These are phyloP conservation scores for Cotesia glomerata DNA, from an alignment of 1,140 invertebrate species.

Conservation along the genomic window DNA sequence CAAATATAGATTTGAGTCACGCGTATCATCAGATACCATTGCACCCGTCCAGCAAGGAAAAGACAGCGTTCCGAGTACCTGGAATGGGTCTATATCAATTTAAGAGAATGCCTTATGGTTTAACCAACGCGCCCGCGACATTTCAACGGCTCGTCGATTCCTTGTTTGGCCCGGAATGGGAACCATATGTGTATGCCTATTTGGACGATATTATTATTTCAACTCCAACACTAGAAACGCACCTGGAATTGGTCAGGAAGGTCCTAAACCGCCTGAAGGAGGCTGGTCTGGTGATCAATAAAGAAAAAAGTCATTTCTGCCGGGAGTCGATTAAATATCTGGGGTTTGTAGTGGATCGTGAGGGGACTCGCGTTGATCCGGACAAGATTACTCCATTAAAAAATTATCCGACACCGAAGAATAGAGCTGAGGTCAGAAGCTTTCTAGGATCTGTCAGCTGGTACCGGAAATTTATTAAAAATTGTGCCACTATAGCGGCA, in stretches of 20 bases:
- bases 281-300: neutral
- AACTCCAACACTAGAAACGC: conserved; percentile 2
- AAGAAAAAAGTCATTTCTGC: neutral
- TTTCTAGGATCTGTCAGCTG: neutral
- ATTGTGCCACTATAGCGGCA: neutral
- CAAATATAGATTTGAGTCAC: conserved; percentile 44
- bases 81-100: conserved; percentile 10
- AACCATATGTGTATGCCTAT: neutral
- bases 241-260: neutral
- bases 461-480: neutral
- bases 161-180: neutral
- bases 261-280: neutral
- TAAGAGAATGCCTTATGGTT: conserved; percentile 4
- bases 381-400: neutral
- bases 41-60: neutral
- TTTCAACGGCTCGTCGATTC: neutral
- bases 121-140: neutral
- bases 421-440: neutral
- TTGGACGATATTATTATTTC: conserved; percentile 15
- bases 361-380: neutral
- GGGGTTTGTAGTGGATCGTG: neutral
- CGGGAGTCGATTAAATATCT: neutral
- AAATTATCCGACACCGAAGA: neutral
- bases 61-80: neutral
- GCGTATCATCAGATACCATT: conserved; percentile 48